Evolutionary conservation across 2,797 vertebrate species (phyloP).

Genomic region (Tiaroga cobitis): DNA sequence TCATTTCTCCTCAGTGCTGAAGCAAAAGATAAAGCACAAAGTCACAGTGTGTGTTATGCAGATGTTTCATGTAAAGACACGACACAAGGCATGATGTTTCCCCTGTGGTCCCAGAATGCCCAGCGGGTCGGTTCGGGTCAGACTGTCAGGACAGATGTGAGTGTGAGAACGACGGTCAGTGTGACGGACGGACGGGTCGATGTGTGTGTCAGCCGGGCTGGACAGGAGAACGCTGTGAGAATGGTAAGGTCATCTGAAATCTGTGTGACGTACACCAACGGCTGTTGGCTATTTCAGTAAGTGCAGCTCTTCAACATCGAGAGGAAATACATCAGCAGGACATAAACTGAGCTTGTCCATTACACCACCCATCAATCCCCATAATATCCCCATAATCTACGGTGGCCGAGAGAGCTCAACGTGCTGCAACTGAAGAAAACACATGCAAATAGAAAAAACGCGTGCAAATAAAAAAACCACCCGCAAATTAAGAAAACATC

Average conservation of each 20-base stretch:
- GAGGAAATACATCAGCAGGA: background rate
- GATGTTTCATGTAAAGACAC: background rate
- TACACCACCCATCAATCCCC: no score
- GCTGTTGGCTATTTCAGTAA: background rate
- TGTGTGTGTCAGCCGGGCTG: constrained; percentile 87
- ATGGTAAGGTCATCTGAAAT: constrained; percentile 71
- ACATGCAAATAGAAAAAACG: no score
- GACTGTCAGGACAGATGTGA: constrained; percentile 80
- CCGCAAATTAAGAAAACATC: no score
- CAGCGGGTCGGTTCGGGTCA: constrained; percentile 72
- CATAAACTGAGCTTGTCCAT: background rate
- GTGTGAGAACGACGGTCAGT: constrained; percentile 83
- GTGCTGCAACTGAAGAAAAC: no score
- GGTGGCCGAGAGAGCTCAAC: no score
- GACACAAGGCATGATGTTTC: background rate
- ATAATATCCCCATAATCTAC: no score
- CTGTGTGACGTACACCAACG: no score
- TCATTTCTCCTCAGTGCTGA: background rate
- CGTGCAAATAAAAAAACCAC: no score
- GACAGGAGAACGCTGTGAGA: constrained; percentile 83
- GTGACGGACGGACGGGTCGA: constrained; percentile 77
- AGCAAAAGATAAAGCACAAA: no score
- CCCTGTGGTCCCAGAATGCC: constrained; percentile 79
- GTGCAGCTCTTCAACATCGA: background rate
- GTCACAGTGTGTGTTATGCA: background rate